phyloP scores from a whole-genome alignment of 2,113 vertebrate genomes.

The Pseudopodoces humilis region DNA sequence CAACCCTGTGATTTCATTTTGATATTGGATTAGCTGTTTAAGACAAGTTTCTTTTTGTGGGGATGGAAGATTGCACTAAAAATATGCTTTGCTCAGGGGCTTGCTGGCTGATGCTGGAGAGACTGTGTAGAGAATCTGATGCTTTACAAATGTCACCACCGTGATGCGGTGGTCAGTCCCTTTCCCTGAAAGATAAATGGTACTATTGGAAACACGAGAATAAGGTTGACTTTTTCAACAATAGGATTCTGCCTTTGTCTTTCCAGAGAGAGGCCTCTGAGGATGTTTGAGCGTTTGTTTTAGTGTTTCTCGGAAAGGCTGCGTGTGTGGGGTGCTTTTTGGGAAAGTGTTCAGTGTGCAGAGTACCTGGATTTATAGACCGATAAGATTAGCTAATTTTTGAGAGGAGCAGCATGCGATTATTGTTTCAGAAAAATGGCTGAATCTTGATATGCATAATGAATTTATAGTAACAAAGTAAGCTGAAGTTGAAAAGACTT shows the following conservation, averaged over 20 bases:
- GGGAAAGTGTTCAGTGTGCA: conserved; percentile 60
- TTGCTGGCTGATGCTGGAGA: conserved; percentile 70
- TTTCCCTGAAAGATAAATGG: conserved; percentile 74
- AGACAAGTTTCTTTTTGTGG: conserved; percentile 79
- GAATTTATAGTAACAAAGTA: conserved; percentile 51
- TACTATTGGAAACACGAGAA: conserved; percentile 76
- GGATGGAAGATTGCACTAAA: conserved; percentile 74
- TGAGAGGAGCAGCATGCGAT: conserved; percentile 22
- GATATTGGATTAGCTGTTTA: conserved; percentile 77
- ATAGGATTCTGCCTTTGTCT: conserved; percentile 82
- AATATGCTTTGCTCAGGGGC: conserved; percentile 73
- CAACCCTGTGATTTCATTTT: conserved; percentile 78
- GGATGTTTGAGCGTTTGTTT: conserved; percentile 69
- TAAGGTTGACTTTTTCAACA: conserved; percentile 80
- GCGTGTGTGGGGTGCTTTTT: conserved; percentile 39
- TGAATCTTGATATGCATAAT: conserved; percentile 49
- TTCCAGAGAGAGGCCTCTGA: conserved; percentile 76
- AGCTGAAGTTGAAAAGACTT: conserved; percentile 46
- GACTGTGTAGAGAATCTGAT: conserved; percentile 72
- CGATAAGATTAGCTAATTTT: conserved; percentile 24
- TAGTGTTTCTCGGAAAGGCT: conserved; percentile 57
- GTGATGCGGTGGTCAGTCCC: conserved; percentile 69
- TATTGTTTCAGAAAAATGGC: conserved; percentile 69
- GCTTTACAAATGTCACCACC: conserved; percentile 75
- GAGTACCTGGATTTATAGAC: conserved; percentile 39